A percentile compares a stretch with the other conserved stretches of the same genome.
Evolutionary conservation across 2,113 vertebrate species (phyloP).

Genomic region (Crotalus tigris): DNA sequence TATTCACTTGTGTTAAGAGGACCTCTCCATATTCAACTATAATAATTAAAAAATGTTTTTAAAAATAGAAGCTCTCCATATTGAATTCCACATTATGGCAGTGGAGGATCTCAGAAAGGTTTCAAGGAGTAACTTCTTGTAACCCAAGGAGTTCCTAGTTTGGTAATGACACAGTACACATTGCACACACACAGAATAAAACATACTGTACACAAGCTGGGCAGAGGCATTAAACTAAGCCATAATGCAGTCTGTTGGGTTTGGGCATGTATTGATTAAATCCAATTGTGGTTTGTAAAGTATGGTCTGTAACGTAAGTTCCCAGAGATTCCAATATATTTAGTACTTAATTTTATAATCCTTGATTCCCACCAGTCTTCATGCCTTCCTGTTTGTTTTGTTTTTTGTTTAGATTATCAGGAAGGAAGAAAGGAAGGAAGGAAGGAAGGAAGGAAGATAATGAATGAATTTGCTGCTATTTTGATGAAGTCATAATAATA

Average conservation of each 20-base stretch:
- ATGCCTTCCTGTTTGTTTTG: not conserved
- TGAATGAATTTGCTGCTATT: conserved; percentile 53
- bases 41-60: not conserved
- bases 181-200: not conserved
- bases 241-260: not conserved
- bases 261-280: not conserved
- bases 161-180: not conserved
- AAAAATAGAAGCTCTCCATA: not conserved
- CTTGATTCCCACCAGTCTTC: not conserved
- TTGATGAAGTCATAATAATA: conserved; percentile 73
- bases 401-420: not conserved
- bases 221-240: not conserved
- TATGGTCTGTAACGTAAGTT: not conserved
- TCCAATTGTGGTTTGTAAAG: not conserved
- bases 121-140: not conserved
- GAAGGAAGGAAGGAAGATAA: not conserved
- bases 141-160: not conserved
- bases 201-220: not conserved
- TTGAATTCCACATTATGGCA: not conserved
- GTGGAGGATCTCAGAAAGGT: not conserved
- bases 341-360: not conserved
- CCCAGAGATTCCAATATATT: not conserved
- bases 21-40: not conserved
- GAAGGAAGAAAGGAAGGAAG: not conserved
- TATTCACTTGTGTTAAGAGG: not conserved